Conservation (phyloP, 2,797 vertebrate species). For the Chromis chromis region DNA sequence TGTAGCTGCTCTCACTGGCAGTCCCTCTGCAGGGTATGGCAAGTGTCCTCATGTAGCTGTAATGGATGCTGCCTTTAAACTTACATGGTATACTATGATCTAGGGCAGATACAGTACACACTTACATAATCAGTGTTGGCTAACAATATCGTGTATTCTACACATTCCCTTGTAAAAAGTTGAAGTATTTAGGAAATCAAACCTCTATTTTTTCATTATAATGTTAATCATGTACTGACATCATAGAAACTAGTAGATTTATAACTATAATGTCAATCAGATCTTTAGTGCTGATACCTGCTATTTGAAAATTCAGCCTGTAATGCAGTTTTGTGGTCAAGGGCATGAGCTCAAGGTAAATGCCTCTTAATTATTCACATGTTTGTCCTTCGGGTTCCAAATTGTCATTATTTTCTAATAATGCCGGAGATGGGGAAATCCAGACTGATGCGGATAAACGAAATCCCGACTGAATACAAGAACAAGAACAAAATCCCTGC, state of each 20-base stretch:
- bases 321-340: conserved; percentile 19
- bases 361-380: no score
- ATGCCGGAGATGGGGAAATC: neutral
- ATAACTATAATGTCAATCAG: neutral
- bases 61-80: conserved; percentile 65
- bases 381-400: neutral
- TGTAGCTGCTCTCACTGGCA: conserved; percentile 58
- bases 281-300: conserved; percentile 20
- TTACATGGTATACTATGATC: conserved; percentile 47
- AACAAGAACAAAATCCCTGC: neutral
- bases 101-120: conserved; percentile 32
- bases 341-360: conserved; percentile 11
- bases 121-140: conserved; percentile 22
- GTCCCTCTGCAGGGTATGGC: conserved; percentile 53
- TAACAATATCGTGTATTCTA: conserved; percentile 11
- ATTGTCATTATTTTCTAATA: neutral
- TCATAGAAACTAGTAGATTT: no score
- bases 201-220: no score
- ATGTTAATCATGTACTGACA: no score
- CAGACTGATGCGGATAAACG: conserved; percentile 1
- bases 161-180: neutral
- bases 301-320: conserved; percentile 28
- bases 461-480: conserved; percentile 2
- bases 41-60: conserved; percentile 62
- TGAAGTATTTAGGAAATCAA: no score